Evolutionary conservation across 2,888 invertebrate species (phyloP), one percentile per base, ranked within the genome.

Genomic region (Slavum lentiscoides): DNA sequence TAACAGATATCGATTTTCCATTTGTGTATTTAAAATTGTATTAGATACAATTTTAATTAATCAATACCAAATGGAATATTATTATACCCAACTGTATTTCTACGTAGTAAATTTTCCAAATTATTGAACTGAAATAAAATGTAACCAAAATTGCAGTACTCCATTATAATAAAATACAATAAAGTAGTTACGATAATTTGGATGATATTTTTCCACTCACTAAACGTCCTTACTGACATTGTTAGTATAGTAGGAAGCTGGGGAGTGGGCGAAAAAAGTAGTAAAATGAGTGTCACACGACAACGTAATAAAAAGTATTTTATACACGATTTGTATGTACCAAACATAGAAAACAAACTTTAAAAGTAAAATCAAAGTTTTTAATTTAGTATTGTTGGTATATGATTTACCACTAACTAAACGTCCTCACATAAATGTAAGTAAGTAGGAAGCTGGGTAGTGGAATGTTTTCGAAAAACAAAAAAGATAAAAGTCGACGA

Each of bases 1-100:
- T 73, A 61, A 73, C 72, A 73, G 72, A 73, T 9, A 61, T 73
- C 11, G 21, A 23, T 61, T 61, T 73, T 9, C 72, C 59, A 61
- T 73, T 73, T 17, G n/a, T 13, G 21, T 39, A 13, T 61, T 43
- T 9, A 72, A 61, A 61, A 61, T 59, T 73, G 4, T 43, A 39
- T n/a, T 30, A 70, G 30, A 11, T 21, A 11, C 17, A 59, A 70
- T 70, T 58, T 70, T 11, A 43, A 59, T 4, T 43, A 43, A 4
- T 43, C 43, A 59, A 17, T n/a, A 59, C 59, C 8, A 7, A 73
- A 73, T 73, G 72, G 72, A 73, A 37, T 21, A 59, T 11, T 6
- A 11, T 37, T n/a, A n/a, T 19, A 58, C 21, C 19, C 5, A 37
- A 37, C 21, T 3, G 21, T n/a, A 4, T 17, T 37, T 37, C 6